phyloP scores from a whole-genome alignment of 2,888 invertebrate species.

The Cephonodes hylas region DNA sequence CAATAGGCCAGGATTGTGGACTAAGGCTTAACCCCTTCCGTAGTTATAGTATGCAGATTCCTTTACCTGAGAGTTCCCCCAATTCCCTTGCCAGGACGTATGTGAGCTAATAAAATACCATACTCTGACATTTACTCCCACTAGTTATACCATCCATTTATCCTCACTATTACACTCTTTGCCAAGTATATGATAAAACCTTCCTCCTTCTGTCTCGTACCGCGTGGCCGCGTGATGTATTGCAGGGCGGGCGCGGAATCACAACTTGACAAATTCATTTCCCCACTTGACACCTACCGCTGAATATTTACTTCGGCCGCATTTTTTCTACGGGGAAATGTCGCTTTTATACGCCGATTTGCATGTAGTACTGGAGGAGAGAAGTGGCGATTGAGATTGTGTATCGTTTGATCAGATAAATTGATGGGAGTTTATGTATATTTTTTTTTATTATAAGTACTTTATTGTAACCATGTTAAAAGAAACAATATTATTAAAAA shows the following conservation, averaged over 20 bases:
- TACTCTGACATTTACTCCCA: too few species aligned
- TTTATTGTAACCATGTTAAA: too few species aligned
- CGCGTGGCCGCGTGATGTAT: slow-evolving; percentile 48
- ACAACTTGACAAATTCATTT: slow-evolving; percentile 71
- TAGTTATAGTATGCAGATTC: too few species aligned
- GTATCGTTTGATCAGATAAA: too few species aligned
- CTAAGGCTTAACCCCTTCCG: too few species aligned
- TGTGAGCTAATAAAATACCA: too few species aligned
- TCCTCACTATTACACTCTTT: neutral
- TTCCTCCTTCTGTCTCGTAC: slow-evolving; percentile 27
- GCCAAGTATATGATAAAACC: neutral
- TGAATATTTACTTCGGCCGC: slow-evolving; percentile 24
- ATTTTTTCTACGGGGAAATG: slow-evolving; percentile 10
- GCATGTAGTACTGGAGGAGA: neutral
- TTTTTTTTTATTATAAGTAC: too few species aligned
- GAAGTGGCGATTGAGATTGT: neutral
- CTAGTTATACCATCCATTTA: neutral
- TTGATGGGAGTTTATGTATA: too few species aligned
- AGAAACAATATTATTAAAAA: too few species aligned
- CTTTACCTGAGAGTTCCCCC: too few species aligned
- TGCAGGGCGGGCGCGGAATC: slow-evolving; percentile 55
- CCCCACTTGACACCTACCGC: slow-evolving; percentile 57
- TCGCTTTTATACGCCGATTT: neutral
- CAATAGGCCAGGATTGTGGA: too few species aligned
- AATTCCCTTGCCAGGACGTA: too few species aligned